A percentile compares a stretch with the other conserved stretches of the same genome.
phyloP scores from a whole-genome alignment of 2,888 invertebrate species.

The Apantesis nais region DNA sequence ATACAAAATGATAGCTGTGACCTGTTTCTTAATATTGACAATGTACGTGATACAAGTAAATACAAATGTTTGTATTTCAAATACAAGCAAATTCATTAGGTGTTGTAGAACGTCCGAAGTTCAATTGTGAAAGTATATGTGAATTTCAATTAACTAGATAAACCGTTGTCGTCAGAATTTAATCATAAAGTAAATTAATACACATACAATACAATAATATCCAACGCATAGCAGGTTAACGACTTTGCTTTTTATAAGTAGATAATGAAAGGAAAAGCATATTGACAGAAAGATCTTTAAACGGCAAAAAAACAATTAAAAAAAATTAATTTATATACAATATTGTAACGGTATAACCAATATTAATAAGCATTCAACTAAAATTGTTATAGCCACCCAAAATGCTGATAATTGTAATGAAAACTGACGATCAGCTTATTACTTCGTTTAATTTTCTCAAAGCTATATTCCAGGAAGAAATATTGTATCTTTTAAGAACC shows the following conservation, averaged over 20 bases:
- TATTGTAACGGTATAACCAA: background rate
- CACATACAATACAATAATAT: background rate
- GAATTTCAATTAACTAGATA: slow-evolving; percentile 2
- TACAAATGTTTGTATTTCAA: background rate
- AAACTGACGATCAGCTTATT: background rate
- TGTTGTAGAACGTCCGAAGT: background rate
- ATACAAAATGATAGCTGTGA: background rate
- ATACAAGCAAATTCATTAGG: background rate
- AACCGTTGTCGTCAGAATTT: background rate
- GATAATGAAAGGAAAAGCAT: background rate
- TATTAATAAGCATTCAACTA: background rate
- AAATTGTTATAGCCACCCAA: background rate
- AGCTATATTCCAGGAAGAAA: background rate
- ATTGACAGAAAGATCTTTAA: background rate
- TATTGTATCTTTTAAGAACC: background rate
- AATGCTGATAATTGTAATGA: background rate
- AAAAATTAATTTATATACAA: too few relatives aligned
- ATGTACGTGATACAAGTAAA: background rate
- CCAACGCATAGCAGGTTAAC: background rate
- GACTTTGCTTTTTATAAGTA: background rate
- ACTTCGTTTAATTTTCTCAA: background rate
- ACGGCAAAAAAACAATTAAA: too few relatives aligned
- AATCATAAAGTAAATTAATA: background rate
- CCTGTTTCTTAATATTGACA: background rate
- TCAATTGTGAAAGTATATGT: background rate